Evolutionary conservation across 1,140 invertebrate genomes (phyloP), one percentile per base, ranked within the genome.

Genomic region (Halictus rubicundus): DNA sequence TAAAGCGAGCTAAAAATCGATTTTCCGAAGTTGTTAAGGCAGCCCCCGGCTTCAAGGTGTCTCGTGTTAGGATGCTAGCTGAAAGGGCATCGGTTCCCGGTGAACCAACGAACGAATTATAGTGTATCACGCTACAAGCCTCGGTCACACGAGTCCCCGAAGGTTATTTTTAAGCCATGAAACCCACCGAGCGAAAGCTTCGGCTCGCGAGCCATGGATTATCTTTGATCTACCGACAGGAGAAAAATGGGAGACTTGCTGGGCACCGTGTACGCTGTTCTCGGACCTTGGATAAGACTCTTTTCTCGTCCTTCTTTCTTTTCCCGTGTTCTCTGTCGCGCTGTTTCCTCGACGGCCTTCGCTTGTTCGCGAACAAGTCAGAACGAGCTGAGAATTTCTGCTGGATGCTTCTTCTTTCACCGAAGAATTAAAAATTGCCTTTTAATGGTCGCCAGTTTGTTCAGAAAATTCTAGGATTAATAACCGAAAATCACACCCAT

Each of bases 41-140:
- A 12, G 10, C 10, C 9, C 0, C 23, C 10, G 0, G 9, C 7
- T n/a, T 12, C 21, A 10, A 12, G 37, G 42, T 69, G 66, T 77
- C 66, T 52, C n/a, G 27, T 2, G 49, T n/a, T n/a, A 7, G 27
- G 70, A 69, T 14, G n/a, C 5, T 61, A 54, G 6, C 46, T 39
- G 59, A 64, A 52, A 71, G 59, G 27, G 46, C 59, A 68, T 77
- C 74, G 74, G 69, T 77, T 77, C 27, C 42, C 25, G 25, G 64
- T 46, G 52, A 59, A 65, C 59, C 39, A 1, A 21, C 42, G 21
- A 23, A 23, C 66, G 64, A 76, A 76, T 76, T 60, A 76, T 76
- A 25, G 72, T 14, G 23, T 52, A 54, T n/a, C 49, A 19, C 21
- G 54, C 19, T 27, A 32, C 9, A 27, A 1, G 19, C 32, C 72